These are phyloP conservation scores for Muscicapa comitata DNA, from an alignment of 2,797 vertebrate genomes.

Conservation along the genomic window DNA sequence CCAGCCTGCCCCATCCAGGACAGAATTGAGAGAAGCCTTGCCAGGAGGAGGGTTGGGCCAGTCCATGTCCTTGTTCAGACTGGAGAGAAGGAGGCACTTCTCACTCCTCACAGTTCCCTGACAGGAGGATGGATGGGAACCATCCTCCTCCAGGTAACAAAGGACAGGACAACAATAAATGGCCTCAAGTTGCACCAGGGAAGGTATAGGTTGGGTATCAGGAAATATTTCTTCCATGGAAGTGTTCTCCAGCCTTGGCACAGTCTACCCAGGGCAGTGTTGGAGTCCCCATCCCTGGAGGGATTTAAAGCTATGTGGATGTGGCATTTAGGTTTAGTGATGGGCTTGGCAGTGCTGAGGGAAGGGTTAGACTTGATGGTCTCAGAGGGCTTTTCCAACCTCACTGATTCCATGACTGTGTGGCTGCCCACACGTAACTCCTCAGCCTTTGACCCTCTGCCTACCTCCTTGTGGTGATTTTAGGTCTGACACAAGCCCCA, in stretches of 20 bases:
- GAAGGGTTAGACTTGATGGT: neutral
- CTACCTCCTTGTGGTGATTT: neutral
- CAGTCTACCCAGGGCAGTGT: neutral
- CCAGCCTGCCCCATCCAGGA: neutral
- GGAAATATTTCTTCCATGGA: neutral
- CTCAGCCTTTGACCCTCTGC: neutral
- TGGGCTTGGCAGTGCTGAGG: neutral
- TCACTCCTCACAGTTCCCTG: neutral
- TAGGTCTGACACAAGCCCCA: neutral
- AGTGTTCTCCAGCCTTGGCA: neutral
- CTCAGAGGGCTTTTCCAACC: neutral
- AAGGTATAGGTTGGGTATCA: neutral
- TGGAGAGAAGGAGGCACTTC: neutral
- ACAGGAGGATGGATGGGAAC: neutral
- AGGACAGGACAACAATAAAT: neutral
- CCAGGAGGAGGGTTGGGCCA: neutral
- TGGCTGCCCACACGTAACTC: neutral
- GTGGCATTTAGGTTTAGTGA: neutral
- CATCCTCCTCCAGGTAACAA: neutral
- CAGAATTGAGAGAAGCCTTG: accelerated
- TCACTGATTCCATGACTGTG: neutral
- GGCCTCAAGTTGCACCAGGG: neutral
- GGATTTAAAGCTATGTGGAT: neutral
- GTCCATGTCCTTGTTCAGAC: neutral
- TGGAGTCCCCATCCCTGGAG: neutral